phyloP scores from a whole-genome alignment of 2,113 vertebrate species.

The Rhynchomys soricoides region DNA sequence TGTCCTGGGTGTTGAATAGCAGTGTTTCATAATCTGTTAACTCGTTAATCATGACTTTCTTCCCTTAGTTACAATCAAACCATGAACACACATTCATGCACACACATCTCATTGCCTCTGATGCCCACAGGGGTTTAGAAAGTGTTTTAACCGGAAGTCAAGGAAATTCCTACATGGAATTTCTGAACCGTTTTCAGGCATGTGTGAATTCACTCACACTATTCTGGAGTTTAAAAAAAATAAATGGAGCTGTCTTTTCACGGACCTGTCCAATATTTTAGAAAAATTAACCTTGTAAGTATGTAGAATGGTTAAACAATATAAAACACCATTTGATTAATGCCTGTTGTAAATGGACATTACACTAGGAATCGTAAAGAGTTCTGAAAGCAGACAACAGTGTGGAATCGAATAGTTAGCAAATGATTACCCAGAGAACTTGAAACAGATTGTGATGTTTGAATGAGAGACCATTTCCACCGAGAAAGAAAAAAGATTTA shows the following conservation, averaged over 20 bases:
- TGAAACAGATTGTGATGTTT: conserved; percentile 14
- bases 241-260: conserved; percentile 33
- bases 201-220: conserved; percentile 42
- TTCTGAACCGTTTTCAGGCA: neutral
- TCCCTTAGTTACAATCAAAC: neutral
- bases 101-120: neutral
- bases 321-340: neutral
- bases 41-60: neutral
- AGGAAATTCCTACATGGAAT: neutral
- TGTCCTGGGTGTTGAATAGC: neutral
- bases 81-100: neutral
- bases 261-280: neutral
- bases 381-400: neutral
- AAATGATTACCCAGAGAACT: neutral
- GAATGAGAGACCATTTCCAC: neutral
- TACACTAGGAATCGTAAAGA: neutral
- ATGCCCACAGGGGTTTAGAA: neutral
- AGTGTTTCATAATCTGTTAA: neutral
- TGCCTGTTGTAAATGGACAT: neutral
- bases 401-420: neutral
- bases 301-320: neutral
- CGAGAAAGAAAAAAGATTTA: conserved; percentile 27
- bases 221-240: conserved; percentile 52
- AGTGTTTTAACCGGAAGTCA: neutral
- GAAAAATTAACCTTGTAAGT: neutral